Conservation (phyloP, 2,113 vertebrate genomes). For the Holacanthus passer region DNA sequence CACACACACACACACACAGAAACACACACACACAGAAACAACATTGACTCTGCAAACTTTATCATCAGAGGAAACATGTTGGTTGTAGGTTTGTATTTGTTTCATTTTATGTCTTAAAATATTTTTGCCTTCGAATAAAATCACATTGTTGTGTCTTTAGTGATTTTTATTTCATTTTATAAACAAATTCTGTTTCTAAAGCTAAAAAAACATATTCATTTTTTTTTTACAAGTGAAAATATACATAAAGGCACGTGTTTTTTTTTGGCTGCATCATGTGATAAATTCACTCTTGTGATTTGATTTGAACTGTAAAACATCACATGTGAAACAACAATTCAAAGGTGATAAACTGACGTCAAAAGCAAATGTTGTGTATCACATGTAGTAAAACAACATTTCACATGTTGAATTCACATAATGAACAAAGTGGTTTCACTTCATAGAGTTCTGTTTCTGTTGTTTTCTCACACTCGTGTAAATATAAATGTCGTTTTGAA, state of each 20-base stretch:
- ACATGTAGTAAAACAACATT: no score
- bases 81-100: not conserved
- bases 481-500: no score
- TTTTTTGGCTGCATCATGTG: no score
- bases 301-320: no score
- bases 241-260: not conserved
- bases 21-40: not conserved
- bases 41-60: not conserved
- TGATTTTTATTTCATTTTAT: no score
- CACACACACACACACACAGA: constrained; percentile 13
- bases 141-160: no score
- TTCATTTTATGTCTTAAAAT: not conserved
- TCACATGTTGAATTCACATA: not conserved
- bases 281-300: not conserved
- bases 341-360: not conserved
- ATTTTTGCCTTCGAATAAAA: no score
- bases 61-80: not conserved
- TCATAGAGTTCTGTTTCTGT: no score
- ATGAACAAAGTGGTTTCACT: no score
- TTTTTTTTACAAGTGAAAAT: not conserved
- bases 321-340: not conserved
- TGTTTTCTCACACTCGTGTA: no score
- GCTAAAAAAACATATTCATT: no score
- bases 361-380: not conserved
- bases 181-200: no score